phyloP scores from a whole-genome alignment of 1,140 invertebrate genomes.

The Ectropis grisescens region DNA sequence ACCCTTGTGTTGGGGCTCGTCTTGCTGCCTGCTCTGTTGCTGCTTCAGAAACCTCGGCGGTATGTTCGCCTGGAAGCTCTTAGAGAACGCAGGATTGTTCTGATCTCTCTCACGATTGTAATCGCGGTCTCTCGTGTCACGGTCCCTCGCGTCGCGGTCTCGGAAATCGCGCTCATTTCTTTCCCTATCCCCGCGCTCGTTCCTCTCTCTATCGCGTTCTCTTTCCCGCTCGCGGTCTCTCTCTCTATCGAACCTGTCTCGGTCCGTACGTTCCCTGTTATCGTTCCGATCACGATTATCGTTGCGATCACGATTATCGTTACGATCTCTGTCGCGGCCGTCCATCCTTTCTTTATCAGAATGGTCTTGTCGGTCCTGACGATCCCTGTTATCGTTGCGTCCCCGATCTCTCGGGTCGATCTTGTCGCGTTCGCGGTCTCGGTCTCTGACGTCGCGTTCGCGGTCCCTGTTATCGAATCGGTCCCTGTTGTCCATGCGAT shows the following conservation, averaged over 20 bases:
- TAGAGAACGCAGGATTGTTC: conserved; percentile 72
- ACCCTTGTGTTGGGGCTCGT: conserved; percentile 45
- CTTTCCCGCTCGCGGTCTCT: conserved; percentile 42
- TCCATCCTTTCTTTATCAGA: conserved; percentile 33
- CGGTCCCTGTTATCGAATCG: conserved; percentile 33
- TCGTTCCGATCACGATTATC: conserved; percentile 26
- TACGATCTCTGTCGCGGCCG: conserved; percentile 58
- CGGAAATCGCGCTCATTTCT: conserved; percentile 14
- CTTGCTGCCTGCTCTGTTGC: conserved; percentile 69
- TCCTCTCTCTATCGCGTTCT: conserved; percentile 22
- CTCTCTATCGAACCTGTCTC: conserved; percentile 26
- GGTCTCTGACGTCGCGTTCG: conserved; percentile 41
- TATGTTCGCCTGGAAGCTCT: conserved; percentile 83
- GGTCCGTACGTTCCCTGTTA: conserved; percentile 41
- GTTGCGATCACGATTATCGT: conserved; percentile 25
- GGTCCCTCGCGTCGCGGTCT: conserved; percentile 23
- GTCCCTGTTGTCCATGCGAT: conserved; percentile 38
- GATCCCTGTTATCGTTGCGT: conserved; percentile 34
- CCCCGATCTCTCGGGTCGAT: conserved; percentile 47
- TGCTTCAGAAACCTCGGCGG: conserved; percentile 90
- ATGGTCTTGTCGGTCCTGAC: too few species aligned
- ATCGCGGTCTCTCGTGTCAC: conserved; percentile 25
- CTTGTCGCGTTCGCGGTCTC: conserved; percentile 37
- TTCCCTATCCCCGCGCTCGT: conserved; percentile 12
- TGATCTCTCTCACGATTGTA: conserved; percentile 36